Evolutionary conservation across 2,113 vertebrate species (phyloP), one percentile per base, ranked within the genome.

Genomic region (Cercopithecus mona): DNA sequence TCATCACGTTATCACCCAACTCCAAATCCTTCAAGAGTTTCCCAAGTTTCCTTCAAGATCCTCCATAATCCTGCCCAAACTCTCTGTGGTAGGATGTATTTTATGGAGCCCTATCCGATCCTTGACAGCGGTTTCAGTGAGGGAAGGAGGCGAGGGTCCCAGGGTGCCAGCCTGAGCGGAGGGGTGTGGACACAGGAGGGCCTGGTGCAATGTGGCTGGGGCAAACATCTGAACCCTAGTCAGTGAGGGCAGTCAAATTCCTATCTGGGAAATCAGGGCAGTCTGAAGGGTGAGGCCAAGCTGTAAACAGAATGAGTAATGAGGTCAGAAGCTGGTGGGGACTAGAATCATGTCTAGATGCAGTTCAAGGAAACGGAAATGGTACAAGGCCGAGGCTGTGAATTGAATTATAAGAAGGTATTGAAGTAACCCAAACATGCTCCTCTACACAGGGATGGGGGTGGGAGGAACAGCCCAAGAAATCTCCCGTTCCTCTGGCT

Each of bases 221-320:
- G 48, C 0, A 32, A 97, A 96, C 89, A 90, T 94, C 90, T 97
- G 97, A 98, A 96, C 96, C 90, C 95, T 38, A 91, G 92, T 91
- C 97, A 96, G 84, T 6, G 94, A 96, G 93, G 83, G 87, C 96
- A 96, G 97, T 95, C 97, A 97, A 93, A 96, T 98, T 97, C 98
- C 97, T 96, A 82, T 94, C 96, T 98, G 97, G 97, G 97, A 96
- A 97, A 98, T 96, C 96, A 98, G 97, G 97, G 97, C 95, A 96
- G 95, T 70, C 90, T 92, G 98, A 17, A 98, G 97, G 97, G 97
- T 84, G 94, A 95, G 97, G 97, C 96, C 81, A 59, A 6, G 87
- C 94, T 52, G 97, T 97, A 97, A 96, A 96, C 97, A 98, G 97
- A 97, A 89, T 98, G 98, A 98, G 96, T 97, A 98, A 98, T 94